Percentiles rank a stretch among this genome's conserved stretches.
Conservation (phyloP, 2,113 vertebrate genomes). For the Myrmophylax atrothorax region DNA sequence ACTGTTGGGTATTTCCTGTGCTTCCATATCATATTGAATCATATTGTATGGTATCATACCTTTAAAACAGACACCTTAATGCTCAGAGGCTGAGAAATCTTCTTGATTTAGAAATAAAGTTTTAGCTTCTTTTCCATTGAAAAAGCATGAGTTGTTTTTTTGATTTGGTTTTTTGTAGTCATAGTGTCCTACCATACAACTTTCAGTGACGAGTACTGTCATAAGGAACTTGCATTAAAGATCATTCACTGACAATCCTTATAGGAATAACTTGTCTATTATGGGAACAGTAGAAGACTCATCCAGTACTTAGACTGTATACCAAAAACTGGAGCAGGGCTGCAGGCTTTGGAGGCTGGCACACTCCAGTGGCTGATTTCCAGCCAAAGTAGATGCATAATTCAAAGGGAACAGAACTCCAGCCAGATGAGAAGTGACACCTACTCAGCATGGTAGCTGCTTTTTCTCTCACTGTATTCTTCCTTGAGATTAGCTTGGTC, state of each 20-base stretch:
- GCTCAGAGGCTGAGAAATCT: background rate
- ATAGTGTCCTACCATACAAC: background rate
- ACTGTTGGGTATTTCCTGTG: background rate
- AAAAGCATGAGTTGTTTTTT: background rate
- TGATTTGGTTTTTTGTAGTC: background rate
- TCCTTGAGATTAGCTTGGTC: background rate
- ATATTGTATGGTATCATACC: background rate
- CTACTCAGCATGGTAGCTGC: background rate
- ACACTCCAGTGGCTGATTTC: background rate
- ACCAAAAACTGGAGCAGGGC: background rate
- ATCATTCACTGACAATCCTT: too few species aligned
- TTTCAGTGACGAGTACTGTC: background rate
- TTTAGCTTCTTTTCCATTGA: background rate
- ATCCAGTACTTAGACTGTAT: too few species aligned
- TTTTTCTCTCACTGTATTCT: background rate
- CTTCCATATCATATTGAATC: background rate
- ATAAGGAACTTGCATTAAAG: background rate
- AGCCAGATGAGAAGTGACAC: background rate
- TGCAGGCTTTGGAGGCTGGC: background rate
- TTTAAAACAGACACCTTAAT: background rate
- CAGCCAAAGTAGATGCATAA: background rate
- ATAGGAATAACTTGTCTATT: accelerated
- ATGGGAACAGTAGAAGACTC: background rate
- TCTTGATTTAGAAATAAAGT: constrained; percentile 6
- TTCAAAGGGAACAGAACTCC: background rate